Conservation (phyloP, 2,113 vertebrate species). For the Maccullochella peelii region DNA sequence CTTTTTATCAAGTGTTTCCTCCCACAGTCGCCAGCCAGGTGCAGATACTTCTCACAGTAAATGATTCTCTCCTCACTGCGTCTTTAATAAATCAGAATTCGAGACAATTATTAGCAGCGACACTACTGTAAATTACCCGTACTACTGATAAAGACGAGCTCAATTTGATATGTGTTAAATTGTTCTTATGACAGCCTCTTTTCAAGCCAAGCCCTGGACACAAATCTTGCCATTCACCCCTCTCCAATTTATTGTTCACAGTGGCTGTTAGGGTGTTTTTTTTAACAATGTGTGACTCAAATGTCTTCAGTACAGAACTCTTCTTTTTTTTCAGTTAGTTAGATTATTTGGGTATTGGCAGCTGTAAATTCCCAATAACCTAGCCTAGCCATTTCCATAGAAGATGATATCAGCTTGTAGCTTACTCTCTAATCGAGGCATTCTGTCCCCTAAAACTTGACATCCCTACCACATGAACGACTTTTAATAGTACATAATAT, state of each 20-base stretch:
- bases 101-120: not conserved
- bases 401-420: not conserved
- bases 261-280: conserved; percentile 7
- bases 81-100: conserved; percentile 16
- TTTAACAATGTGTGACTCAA: conserved; percentile 4
- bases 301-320: not conserved
- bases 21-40: not conserved
- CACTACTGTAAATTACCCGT: not conserved
- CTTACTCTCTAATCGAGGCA: not conserved
- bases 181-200: conserved; percentile 1
- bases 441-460: not conserved
- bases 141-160: conserved; percentile 5
- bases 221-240: conserved; percentile 18
- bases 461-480: not conserved
- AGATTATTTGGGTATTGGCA: conserved; percentile 12
- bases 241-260: conserved; percentile 19
- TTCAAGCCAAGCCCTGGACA: conserved; percentile 20
- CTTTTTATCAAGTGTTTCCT: conserved; percentile 13
- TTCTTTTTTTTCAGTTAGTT: not conserved
- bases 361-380: conserved; percentile 3
- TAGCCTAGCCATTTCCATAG: not conserved
- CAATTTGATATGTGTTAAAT: conserved; percentile 23
- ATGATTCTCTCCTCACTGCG: not conserved
- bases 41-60: conserved; percentile 9
- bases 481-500: not conserved